Percentiles rank a stretch among this genome's conserved stretches.
phyloP scores from a whole-genome alignment of 2,797 vertebrate genomes.

The Etheostoma nigrum region DNA sequence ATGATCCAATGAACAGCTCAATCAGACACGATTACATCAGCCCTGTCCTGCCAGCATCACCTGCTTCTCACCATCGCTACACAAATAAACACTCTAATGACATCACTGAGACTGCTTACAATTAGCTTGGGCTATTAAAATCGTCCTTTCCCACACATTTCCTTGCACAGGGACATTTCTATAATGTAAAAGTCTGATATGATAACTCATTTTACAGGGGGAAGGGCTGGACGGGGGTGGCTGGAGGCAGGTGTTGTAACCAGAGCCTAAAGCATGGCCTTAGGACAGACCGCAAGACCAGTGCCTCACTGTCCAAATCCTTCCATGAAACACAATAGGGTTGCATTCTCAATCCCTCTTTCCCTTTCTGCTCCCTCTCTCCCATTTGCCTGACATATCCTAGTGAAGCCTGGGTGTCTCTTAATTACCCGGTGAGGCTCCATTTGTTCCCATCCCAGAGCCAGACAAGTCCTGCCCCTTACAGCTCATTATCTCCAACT shows the following conservation, averaged over 20 bases:
- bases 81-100: conserved; percentile 58
- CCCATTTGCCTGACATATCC: conserved; percentile 80
- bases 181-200: conserved; percentile 60
- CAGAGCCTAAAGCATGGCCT: conserved; percentile 79
- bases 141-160: conserved; percentile 49
- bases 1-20: conserved; percentile 53
- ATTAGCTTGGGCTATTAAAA: conserved; percentile 54
- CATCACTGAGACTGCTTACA: conserved; percentile 52
- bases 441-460: conserved; percentile 79
- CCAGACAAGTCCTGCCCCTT: conserved; percentile 77
- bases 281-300: conserved; percentile 81
- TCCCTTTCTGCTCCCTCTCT: conserved; percentile 74
- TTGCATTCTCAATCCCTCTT: conserved; percentile 81
- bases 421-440: conserved; percentile 83
- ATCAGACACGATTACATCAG: conserved; percentile 68
- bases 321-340: conserved; percentile 87
- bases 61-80: conserved; percentile 55
- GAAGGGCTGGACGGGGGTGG: conserved; percentile 50
- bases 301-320: conserved; percentile 84
- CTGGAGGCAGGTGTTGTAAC: conserved; percentile 82
- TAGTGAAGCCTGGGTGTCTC: conserved; percentile 80
- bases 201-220: conserved; percentile 73
- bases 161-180: conserved; percentile 35
- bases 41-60: conserved; percentile 47
- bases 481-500: conserved; percentile 73